phyloP scores from a whole-genome alignment of 2,113 vertebrate species.

The Physeter macrocephalus region DNA sequence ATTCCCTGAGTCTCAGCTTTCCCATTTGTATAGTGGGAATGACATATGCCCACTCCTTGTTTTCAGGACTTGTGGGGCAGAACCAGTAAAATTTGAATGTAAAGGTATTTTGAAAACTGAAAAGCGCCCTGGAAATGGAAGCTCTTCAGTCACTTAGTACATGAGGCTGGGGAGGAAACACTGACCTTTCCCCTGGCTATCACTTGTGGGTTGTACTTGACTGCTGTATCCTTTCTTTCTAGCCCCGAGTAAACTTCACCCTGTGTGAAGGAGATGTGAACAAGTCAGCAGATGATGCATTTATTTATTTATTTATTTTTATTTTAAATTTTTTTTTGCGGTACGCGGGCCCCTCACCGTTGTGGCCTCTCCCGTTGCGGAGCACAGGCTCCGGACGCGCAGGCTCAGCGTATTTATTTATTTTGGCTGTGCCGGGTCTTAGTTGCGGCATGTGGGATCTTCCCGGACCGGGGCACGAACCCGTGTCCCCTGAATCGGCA shows the following conservation, averaged over 20 bases:
- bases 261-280: conserved; percentile 45
- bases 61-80: neutral
- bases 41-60: neutral
- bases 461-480: too few relatives aligned
- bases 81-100: neutral
- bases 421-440: too few relatives aligned
- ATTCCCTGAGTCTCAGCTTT: neutral
- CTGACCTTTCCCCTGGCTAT: neutral
- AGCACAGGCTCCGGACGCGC: too few relatives aligned
- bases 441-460: too few relatives aligned
- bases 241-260: neutral
- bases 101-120: neutral
- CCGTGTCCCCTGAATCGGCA: too few relatives aligned
- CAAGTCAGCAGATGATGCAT: conserved; percentile 43
- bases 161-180: neutral
- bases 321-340: too few relatives aligned
- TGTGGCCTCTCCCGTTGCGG: too few relatives aligned
- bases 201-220: neutral
- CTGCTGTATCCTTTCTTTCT: neutral
- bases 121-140: neutral
- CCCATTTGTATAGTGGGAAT: neutral
- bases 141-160: neutral
- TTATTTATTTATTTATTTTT: too few relatives aligned
- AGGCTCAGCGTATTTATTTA: too few relatives aligned
- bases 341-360: too few relatives aligned